Evolutionary conservation across 1,140 invertebrate genomes (phyloP).

Genomic region (Danaus melanippus): DNA sequence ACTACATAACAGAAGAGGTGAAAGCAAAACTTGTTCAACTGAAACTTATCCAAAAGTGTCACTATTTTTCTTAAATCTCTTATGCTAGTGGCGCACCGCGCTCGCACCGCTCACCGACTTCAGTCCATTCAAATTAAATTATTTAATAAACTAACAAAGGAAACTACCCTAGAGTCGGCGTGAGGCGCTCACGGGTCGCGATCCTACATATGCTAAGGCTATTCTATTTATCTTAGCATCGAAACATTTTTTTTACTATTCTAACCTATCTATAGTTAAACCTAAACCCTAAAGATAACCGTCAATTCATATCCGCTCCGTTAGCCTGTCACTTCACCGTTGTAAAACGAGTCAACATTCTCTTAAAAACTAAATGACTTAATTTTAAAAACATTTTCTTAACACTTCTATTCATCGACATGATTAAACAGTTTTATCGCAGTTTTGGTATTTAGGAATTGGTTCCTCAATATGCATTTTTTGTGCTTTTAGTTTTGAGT

Average conservation of each 20-base stretch:
- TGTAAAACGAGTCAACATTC: constrained; percentile 52
- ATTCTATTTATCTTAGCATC: constrained; percentile 66
- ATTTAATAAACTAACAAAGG: constrained; percentile 71
- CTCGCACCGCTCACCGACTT: constrained; percentile 36
- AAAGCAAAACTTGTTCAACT: constrained; percentile 67
- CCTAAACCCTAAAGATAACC: constrained; percentile 57
- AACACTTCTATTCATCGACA: constrained; percentile 62
- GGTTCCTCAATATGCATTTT: constrained; percentile 49
- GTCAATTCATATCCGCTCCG: constrained; percentile 43
- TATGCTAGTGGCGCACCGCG: constrained; percentile 35
- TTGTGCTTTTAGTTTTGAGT: constrained; percentile 50
- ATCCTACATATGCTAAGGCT: constrained; percentile 49
- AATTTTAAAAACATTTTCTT: constrained; percentile 65
- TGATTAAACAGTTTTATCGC: constrained; percentile 49
- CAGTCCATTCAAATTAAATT: constrained; percentile 71
- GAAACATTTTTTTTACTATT: constrained; percentile 67
- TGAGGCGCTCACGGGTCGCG: constrained; percentile 29
- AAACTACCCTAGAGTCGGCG: constrained; percentile 62
- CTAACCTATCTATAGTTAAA: constrained; percentile 68
- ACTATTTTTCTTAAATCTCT: constrained; percentile 49
- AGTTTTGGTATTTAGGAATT: constrained; percentile 59
- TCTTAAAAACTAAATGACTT: constrained; percentile 61
- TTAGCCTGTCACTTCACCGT: constrained; percentile 42
- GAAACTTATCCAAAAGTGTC: constrained; percentile 63
- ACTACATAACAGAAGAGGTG: constrained; percentile 71